Conservation (phyloP, 2,797 vertebrate genomes). For the Pteronotus mesoamericanus region DNA sequence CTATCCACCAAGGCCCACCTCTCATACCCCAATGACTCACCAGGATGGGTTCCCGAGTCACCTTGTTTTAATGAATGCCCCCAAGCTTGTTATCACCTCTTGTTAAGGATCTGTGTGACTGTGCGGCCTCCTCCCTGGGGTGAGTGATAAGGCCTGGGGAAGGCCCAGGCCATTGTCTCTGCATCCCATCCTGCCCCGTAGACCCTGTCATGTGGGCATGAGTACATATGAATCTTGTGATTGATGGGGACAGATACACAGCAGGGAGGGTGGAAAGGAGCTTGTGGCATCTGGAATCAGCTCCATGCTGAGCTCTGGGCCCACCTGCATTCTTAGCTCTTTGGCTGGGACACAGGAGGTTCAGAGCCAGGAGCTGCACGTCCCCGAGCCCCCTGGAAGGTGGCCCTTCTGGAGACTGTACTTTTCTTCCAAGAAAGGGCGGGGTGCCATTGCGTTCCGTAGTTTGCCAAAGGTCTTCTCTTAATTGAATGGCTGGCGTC, state of each 20-base stretch:
- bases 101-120: not conserved
- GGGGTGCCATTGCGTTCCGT: not conserved
- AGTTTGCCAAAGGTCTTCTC: not conserved
- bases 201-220: not conserved
- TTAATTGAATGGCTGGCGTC: not conserved
- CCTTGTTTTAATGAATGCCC: not conserved
- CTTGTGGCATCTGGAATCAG: not conserved
- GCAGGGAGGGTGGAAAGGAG: not conserved
- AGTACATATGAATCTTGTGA: not conserved
- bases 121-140: not conserved
- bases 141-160: not conserved
- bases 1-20: not conserved
- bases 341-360: not conserved
- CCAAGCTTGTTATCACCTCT: not conserved
- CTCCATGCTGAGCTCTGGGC: fast-evolving
- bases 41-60: not conserved
- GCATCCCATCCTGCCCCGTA: not conserved
- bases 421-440: not conserved
- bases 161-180: not conserved
- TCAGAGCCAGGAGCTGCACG: fast-evolving
- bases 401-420: not conserved
- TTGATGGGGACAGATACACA: not conserved
- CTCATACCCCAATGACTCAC: not conserved
- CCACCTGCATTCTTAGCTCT: not conserved
- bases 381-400: not conserved